Evolutionary conservation across 2,888 invertebrate genomes (phyloP).

Genomic region (Anorthoa munda): DNA sequence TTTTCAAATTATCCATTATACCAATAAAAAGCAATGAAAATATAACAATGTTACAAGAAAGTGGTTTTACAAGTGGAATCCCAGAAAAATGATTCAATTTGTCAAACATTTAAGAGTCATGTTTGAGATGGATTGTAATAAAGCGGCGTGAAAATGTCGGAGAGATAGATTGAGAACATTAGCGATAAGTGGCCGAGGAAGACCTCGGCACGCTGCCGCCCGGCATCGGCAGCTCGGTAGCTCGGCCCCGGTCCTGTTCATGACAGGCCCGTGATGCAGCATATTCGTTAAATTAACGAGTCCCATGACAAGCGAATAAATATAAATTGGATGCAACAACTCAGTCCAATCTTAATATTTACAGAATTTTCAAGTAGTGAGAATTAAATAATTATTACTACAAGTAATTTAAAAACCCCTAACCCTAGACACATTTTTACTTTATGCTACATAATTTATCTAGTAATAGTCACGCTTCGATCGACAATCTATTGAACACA

Average conservation of each 20-base stretch:
- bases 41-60: conserved; percentile 5
- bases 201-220: conserved; percentile 6
- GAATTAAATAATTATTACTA: neutral
- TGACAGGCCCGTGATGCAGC: conserved; percentile 60
- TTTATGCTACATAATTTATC: no score
- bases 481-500: no score
- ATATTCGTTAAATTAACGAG: conserved; percentile 54
- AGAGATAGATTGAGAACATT: conserved; percentile 40
- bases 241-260: conserved; percentile 33
- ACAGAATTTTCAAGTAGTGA: neutral
- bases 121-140: conserved; percentile 39
- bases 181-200: conserved; percentile 45
- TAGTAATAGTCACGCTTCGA: no score
- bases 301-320: conserved; percentile 32
- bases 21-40: no score
- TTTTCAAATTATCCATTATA: no score
- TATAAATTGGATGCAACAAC: conserved; percentile 8
- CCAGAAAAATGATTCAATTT: conserved; percentile 33
- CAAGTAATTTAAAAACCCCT: no score
- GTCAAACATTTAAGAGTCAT: conserved; percentile 39
- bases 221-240: conserved; percentile 4
- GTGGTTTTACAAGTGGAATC: conserved; percentile 8
- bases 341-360: neutral
- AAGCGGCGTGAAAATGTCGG: conserved; percentile 30
- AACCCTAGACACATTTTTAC: no score